Evolutionary conservation across 2,797 vertebrate species (phyloP).

Genomic region (Mormyrops boulengeri): DNA sequence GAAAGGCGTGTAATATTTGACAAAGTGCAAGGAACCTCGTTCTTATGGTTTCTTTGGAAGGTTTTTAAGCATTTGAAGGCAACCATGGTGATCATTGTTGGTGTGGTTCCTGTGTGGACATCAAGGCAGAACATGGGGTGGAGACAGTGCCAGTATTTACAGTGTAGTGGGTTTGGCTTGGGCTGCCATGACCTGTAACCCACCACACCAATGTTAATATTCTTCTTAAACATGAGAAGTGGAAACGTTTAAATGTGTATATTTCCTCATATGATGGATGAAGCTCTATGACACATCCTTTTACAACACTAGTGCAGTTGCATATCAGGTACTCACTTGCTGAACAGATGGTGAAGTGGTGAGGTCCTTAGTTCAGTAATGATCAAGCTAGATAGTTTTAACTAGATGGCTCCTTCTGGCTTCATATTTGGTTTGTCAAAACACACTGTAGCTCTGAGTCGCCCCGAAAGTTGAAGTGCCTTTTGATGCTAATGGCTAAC

Average conservation of each 20-base stretch:
- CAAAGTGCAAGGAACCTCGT: background rate
- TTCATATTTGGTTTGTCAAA: background rate
- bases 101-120: background rate
- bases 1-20: background rate
- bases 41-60: background rate
- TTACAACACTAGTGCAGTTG: background rate
- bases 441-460: background rate
- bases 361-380: slow-evolving; percentile 2
- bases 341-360: background rate
- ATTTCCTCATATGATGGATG: background rate
- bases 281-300: background rate
- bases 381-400: background rate
- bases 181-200: background rate
- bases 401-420: background rate
- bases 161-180: background rate
- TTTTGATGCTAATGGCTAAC: slow-evolving; percentile 3
- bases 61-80: background rate
- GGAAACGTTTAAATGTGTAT: background rate
- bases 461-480: background rate
- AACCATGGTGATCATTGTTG: background rate
- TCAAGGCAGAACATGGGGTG: background rate
- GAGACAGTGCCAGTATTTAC: background rate
- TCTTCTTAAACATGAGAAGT: background rate
- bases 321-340: slow-evolving; percentile 1
- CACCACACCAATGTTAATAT: background rate